Evolutionary conservation across 2,888 invertebrate species (phyloP).

Genomic region (Apodemia duryi): DNA sequence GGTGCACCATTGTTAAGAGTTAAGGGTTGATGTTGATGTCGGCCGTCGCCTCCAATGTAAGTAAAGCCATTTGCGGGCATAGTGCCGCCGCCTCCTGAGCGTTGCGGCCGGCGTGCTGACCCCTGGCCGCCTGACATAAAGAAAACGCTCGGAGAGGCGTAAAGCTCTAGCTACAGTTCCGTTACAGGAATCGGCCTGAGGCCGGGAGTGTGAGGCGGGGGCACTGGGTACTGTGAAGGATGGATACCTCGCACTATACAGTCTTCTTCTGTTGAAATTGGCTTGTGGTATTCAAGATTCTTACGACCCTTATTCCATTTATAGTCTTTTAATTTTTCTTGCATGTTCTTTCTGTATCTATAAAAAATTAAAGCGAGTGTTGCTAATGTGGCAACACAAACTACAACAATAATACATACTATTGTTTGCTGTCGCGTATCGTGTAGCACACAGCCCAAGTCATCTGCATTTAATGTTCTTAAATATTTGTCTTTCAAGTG

Average conservation of each 20-base stretch:
- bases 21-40: slow-evolving; percentile 70
- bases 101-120: slow-evolving; percentile 70
- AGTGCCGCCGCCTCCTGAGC: slow-evolving; percentile 77
- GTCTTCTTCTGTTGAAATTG: slow-evolving; percentile 90
- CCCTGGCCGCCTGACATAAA: slow-evolving; percentile 83
- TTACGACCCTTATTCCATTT: slow-evolving; percentile 90
- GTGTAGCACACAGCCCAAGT: slow-evolving; percentile 89
- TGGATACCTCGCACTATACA: slow-evolving; percentile 85
- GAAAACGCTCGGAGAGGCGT: slow-evolving; percentile 92
- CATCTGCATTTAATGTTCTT: slow-evolving; percentile 84
- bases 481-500: slow-evolving; percentile 85
- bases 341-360: slow-evolving; percentile 88
- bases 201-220: slow-evolving; percentile 72
- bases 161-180: slow-evolving; percentile 97
- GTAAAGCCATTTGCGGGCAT: slow-evolving; percentile 87
- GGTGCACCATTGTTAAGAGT: slow-evolving; percentile 76
- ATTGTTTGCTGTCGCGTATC: slow-evolving; percentile 90
- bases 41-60: slow-evolving; percentile 84
- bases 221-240: slow-evolving; percentile 73
- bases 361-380: slow-evolving; percentile 86
- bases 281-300: slow-evolving; percentile 93
- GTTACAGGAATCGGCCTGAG: slow-evolving; percentile 89
- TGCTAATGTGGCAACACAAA: slow-evolving; percentile 85
- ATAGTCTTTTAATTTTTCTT: slow-evolving; percentile 90
- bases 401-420: slow-evolving; percentile 86